Conservation (phyloP, 2,797 vertebrate species). For the Pyrocephalus nanus region DNA sequence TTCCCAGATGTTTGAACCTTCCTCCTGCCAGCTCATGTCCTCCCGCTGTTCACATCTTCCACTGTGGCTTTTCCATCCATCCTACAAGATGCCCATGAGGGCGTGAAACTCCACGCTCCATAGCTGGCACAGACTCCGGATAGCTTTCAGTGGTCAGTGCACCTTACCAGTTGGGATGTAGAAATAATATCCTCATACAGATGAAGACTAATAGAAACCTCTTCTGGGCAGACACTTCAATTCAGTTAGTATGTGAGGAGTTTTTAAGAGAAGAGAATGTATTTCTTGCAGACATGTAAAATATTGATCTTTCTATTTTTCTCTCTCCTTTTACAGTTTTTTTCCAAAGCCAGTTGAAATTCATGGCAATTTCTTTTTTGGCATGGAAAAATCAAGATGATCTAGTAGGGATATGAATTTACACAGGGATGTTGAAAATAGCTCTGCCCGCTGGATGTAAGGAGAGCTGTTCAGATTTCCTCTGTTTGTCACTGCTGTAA, state of each 20-base stretch:
- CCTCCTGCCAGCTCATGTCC: background rate
- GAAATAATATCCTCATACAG: background rate
- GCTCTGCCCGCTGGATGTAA: background rate
- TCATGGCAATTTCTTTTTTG: background rate
- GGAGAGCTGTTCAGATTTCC: background rate
- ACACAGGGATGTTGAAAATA: background rate
- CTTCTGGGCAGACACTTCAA: background rate
- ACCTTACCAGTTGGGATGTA: background rate
- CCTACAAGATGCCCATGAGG: accelerated
- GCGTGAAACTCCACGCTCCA: background rate
- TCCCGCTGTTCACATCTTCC: background rate
- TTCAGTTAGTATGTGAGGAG: background rate
- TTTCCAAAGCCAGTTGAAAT: background rate
- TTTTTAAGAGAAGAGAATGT: background rate
- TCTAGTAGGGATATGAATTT: background rate
- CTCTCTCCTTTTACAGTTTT: background rate
- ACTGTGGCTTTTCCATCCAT: background rate
- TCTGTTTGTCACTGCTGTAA: background rate
- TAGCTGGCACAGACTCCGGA: background rate
- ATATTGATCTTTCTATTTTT: background rate
- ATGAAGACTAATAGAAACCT: background rate
- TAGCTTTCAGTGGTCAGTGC: background rate
- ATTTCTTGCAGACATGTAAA: background rate
- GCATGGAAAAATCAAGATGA: background rate
- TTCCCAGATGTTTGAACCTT: background rate